These are phyloP conservation scores for Aphis gossypii DNA, from an alignment of 1,140 invertebrate genomes.

Conservation along the genomic window DNA sequence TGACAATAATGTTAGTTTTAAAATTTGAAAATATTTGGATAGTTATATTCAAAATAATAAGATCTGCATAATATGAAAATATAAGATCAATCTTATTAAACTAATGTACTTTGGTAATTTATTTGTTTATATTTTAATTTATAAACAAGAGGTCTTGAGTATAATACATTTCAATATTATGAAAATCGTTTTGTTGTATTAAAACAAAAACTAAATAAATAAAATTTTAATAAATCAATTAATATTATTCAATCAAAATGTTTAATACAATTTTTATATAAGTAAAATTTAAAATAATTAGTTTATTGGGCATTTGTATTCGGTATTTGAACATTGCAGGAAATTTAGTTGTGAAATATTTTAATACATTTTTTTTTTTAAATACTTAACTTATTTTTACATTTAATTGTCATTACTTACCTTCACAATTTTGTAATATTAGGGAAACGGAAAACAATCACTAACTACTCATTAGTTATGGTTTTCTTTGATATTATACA, in stretches of 20 bases:
- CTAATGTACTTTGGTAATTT: background rate
- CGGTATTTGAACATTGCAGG: too few relatives aligned
- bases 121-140: background rate
- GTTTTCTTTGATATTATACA: too few relatives aligned
- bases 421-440: too few relatives aligned
- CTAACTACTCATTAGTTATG: too few relatives aligned
- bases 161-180: background rate
- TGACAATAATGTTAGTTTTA: background rate
- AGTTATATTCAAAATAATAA: background rate
- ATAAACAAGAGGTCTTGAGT: background rate
- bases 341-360: too few relatives aligned
- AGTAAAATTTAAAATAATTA: background rate
- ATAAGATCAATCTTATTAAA: background rate
- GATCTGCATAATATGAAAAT: background rate
- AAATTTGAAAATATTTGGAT: background rate
- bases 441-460: too few relatives aligned
- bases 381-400: too few relatives aligned
- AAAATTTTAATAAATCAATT: background rate
- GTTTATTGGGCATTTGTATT: background rate
- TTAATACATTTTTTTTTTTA: too few relatives aligned
- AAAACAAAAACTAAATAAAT: background rate
- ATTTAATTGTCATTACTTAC: too few relatives aligned
- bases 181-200: background rate
- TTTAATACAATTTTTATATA: background rate
- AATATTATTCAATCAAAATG: background rate